phyloP scores from a whole-genome alignment of 2,888 invertebrate species.

The Cheiracanthium punctorium region DNA sequence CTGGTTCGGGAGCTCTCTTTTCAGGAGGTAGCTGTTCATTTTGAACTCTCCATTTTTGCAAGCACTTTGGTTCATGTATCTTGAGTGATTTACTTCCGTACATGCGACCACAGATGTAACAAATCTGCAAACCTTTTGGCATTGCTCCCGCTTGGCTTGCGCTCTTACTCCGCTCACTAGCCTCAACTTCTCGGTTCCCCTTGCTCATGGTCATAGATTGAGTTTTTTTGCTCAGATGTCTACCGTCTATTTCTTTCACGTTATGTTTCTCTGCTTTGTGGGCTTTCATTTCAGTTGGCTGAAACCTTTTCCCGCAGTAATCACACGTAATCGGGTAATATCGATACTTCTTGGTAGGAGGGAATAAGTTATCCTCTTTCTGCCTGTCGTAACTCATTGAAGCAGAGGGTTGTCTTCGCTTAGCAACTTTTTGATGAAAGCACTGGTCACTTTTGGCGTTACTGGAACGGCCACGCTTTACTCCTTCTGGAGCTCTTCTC shows the following conservation, averaged over 20 bases:
- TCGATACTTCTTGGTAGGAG: slow-evolving; percentile 26
- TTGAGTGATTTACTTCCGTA: slow-evolving; percentile 82
- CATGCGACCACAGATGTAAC: slow-evolving; percentile 82
- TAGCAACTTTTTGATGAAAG: too few relatives aligned
- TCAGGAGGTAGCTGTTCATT: slow-evolving; percentile 78
- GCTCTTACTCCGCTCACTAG: background rate
- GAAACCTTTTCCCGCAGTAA: slow-evolving; percentile 40
- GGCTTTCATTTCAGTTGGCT: slow-evolving; percentile 16
- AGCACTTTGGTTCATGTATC: slow-evolving; percentile 83
- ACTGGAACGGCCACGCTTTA: too few relatives aligned
- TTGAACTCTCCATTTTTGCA: slow-evolving; percentile 78
- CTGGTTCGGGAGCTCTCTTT: slow-evolving; percentile 74
- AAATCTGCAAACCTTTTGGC: slow-evolving; percentile 28
- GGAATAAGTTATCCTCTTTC: background rate
- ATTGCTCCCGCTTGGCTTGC: background rate
- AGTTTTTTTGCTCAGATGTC: too few relatives aligned
- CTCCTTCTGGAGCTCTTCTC: too few relatives aligned
- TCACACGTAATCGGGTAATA: slow-evolving; percentile 50
- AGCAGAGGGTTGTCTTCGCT: background rate
- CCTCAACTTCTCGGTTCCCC: background rate
- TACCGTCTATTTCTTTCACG: background rate
- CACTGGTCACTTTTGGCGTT: too few relatives aligned
- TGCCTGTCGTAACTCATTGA: background rate
- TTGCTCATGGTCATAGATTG: background rate
- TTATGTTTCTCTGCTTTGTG: slow-evolving; percentile 39